These are phyloP conservation scores for Carassius auratus DNA, from an alignment of 2,113 vertebrate species.

Conservation along the genomic window DNA sequence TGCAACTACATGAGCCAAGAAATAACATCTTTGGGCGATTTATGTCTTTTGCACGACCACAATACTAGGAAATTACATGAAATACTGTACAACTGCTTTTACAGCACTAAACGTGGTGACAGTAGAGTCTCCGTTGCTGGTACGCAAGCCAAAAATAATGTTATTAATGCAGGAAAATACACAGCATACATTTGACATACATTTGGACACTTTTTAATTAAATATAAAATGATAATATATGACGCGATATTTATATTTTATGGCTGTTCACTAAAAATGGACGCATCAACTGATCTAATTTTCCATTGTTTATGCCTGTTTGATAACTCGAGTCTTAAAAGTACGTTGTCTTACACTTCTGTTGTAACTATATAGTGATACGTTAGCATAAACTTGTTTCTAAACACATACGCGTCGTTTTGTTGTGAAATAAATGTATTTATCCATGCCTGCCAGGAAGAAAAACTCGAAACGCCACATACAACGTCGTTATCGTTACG, in stretches of 20 bases:
- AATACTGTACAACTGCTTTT: background rate
- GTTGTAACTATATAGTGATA: background rate
- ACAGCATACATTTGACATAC: background rate
- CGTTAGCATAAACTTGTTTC: background rate
- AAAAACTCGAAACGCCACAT: background rate
- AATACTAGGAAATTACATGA: background rate
- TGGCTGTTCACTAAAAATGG: background rate
- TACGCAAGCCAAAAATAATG: background rate
- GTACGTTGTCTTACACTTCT: background rate
- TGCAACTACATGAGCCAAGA: conserved; percentile 32
- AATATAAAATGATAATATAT: background rate
- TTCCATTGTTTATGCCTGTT: background rate
- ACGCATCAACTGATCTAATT: background rate
- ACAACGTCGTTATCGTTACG: no score
- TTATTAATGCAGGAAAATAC: background rate
- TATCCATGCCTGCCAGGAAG: background rate
- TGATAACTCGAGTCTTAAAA: background rate
- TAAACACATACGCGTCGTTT: background rate
- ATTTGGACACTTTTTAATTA: background rate
- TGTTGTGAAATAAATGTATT: background rate
- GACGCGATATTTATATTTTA: background rate
- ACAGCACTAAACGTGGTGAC: conserved; percentile 1
- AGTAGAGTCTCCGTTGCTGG: background rate
- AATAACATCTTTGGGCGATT: conserved; percentile 1
- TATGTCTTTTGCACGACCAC: background rate